Base-by-base conservation (phyloP, 2,113 vertebrate genomes). In the Gasterosteus nipponicus region DNA sequence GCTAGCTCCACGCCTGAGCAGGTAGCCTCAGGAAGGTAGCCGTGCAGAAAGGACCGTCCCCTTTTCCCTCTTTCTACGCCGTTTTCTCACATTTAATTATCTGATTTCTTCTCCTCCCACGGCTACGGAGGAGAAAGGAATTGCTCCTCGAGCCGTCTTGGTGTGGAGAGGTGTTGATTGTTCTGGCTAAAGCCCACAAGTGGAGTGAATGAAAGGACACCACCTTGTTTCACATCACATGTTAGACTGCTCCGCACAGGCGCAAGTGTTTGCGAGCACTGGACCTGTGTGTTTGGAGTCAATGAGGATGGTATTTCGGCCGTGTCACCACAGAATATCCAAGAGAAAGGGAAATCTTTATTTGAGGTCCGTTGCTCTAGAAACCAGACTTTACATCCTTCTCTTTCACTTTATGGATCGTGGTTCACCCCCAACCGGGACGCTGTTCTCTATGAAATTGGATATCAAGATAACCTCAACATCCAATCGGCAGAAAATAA, bases 71-170 rank as follows among this genome's bases (percentile, higher is more conserved):
- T 93, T 91, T 87, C 75, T 73, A 83, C 41, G 89, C 90, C 82
- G 89, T 93, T 96, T 26, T 95, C 96, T 96, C 96, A 96, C 96
- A 96, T 98, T 97, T 97, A 96, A 97, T 98, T 96, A 97, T 96
- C 95, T 95, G 94, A 93, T 95, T 94, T 95, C 93, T 91, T 93
- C 89, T 94, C 93, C 94, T 96, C 93, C 94, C 79, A 89, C 85
- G 89, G 93, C 94, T 95, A 26, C 94, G 89, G 90, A 93, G 92
- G 94, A 95, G 95, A 97, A 96, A 94, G 92, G 94, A 93, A 95
- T 95, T 92, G 94, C 93, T 94, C 89, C 93, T 94, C 85, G 58
- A 78, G 78, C 94, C 92, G 84, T 93, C 94, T 95, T 90, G 87
- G 92, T 87, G 93, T 90, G 92, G 93, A 95, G 93, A 96, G 93